Evolutionary conservation across 1,140 invertebrate species (phyloP).

Genomic region (Drosophila dunni): DNA sequence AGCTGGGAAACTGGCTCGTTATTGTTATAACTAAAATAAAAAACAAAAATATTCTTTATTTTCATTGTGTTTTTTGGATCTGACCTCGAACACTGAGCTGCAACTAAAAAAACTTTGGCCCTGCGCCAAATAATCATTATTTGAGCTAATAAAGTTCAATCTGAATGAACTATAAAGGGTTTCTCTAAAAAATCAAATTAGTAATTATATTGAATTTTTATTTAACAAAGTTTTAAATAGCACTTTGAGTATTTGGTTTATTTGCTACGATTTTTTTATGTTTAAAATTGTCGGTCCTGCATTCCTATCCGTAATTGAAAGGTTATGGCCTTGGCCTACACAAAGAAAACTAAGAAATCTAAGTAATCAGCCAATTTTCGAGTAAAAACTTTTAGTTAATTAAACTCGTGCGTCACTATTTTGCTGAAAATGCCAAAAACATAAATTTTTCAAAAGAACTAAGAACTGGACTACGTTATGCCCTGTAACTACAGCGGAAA

Average conservation of each 20-base stretch:
- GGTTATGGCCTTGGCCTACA: slow-evolving; percentile 20
- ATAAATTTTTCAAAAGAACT: background rate
- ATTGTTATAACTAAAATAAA: background rate
- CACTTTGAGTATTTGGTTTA: too few relatives aligned
- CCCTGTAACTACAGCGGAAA: slow-evolving; percentile 9
- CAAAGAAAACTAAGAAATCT: background rate
- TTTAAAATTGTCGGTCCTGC: too few relatives aligned
- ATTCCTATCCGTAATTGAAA: slow-evolving; percentile 9
- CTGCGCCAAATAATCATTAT: slow-evolving; percentile 3
- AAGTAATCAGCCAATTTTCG: slow-evolving; percentile 23
- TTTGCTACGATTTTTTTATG: too few relatives aligned
- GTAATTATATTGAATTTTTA: too few relatives aligned
- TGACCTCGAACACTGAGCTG: background rate
- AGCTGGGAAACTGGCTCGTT: slow-evolving; percentile 10
- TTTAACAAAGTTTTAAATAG: too few relatives aligned
- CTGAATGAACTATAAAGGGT: background rate
- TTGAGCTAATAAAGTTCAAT: background rate
- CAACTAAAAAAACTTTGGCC: slow-evolving; percentile 4
- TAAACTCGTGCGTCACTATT: slow-evolving; percentile 21
- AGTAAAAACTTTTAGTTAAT: slow-evolving; percentile 19
- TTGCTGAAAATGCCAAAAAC: slow-evolving; percentile 1
- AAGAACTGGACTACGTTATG: background rate
- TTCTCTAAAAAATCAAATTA: slow-evolving; percentile 1
- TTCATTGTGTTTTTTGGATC: background rate
- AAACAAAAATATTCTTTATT: background rate